phyloP scores from a whole-genome alignment of 2,888 invertebrate genomes.

The Coecobrya sp. region DNA sequence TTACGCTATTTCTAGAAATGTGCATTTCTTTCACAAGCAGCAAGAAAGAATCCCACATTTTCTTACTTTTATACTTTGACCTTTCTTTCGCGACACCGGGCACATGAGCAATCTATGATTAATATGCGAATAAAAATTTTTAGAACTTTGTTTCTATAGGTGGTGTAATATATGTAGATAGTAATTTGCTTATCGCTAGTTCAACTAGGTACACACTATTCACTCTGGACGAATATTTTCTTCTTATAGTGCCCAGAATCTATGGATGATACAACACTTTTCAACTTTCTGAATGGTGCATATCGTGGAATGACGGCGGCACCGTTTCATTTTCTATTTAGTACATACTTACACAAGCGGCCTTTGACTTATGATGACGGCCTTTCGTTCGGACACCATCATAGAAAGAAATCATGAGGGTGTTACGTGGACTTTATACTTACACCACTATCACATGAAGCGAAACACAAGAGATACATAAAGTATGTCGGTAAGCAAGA shows the following conservation, averaged over 20 bases:
- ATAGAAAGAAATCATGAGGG: conserved; percentile 65
- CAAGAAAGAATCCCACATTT: conserved; percentile 9
- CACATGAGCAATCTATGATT: conserved; percentile 17
- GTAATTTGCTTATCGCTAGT: neutral
- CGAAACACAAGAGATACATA: neutral
- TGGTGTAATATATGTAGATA: neutral
- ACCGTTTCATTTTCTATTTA: conserved; percentile 50
- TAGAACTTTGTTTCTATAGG: conserved; percentile 60
- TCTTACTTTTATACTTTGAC: neutral
- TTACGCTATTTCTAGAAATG: neutral
- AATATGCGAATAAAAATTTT: neutral
- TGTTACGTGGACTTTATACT: conserved; percentile 67
- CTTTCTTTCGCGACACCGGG: conserved; percentile 51
- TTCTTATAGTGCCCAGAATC: neutral
- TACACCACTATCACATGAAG: conserved; percentile 12
- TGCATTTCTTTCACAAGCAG: neutral
- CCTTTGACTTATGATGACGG: conserved; percentile 74
- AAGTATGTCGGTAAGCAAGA: neutral
- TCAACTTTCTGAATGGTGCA: conserved; percentile 3
- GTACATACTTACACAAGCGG: conserved; percentile 54
- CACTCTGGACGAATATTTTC: too few relatives aligned
- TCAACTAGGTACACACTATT: too few relatives aligned
- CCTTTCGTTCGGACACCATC: conserved; percentile 50
- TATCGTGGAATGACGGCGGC: conserved; percentile 31
- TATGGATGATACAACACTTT: neutral